A percentile compares a stretch with the other conserved stretches of the same genome.
These are phyloP conservation scores for Lithophane leautieri DNA, from an alignment of 2,888 invertebrate genomes.

Conservation along the genomic window DNA sequence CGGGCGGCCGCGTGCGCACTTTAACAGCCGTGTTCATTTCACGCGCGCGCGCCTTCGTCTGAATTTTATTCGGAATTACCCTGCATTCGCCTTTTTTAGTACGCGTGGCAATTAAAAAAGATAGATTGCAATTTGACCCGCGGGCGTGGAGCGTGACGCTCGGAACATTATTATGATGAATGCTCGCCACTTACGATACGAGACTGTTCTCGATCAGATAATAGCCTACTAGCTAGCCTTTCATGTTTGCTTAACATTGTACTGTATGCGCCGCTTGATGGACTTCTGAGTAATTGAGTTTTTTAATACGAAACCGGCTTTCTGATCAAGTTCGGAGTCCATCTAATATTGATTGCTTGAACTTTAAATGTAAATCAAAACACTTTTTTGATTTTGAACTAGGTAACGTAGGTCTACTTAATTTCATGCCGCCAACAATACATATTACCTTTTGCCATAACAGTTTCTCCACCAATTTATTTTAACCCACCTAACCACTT, in stretches of 20 bases:
- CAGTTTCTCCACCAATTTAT: neutral
- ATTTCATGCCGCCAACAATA: too few relatives aligned
- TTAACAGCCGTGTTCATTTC: constrained; percentile 78
- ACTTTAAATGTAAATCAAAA: constrained; percentile 8
- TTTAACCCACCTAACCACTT: constrained; percentile 1
- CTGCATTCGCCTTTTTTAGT: constrained; percentile 83
- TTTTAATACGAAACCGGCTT: constrained; percentile 70
- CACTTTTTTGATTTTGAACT: too few relatives aligned
- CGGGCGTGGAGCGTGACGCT: constrained; percentile 87
- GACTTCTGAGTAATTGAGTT: constrained; percentile 83
- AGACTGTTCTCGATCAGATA: constrained; percentile 86
- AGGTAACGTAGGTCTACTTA: too few relatives aligned
- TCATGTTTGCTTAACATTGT: constrained; percentile 84
- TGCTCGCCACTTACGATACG: constrained; percentile 80
- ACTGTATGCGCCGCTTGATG: constrained; percentile 77
- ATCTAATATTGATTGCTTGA: constrained; percentile 33
- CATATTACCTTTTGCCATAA: too few relatives aligned
- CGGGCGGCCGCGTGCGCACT: constrained; percentile 61
- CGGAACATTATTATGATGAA: constrained; percentile 87
- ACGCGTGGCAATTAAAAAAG: constrained; percentile 88
- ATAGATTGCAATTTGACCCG: constrained; percentile 89
- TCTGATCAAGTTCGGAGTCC: constrained; percentile 21
- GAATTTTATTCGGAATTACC: constrained; percentile 82
- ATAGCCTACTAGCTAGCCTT: constrained; percentile 77
- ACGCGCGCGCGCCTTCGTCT: constrained; percentile 84